Evolutionary conservation across 2,888 invertebrate genomes (phyloP).

Genomic region (Sepioteuthis lessoniana): DNA sequence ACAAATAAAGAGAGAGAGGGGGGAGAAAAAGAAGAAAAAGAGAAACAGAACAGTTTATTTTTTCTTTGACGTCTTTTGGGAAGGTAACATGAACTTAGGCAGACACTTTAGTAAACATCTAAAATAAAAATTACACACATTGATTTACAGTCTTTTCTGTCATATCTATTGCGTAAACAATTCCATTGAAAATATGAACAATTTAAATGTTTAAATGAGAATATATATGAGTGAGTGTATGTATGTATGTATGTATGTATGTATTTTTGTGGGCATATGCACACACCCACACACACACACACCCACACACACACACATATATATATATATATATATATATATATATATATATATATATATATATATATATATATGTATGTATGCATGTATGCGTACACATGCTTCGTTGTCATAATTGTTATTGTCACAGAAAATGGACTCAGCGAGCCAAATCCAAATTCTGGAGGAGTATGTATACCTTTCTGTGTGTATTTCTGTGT

Average conservation of each 20-base stretch:
- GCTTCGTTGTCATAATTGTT: too few relatives aligned
- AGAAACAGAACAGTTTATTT: not conserved
- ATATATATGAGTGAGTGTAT: not conserved
- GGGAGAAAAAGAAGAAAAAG: not conserved
- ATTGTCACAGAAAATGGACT: too few relatives aligned
- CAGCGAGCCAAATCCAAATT: too few relatives aligned
- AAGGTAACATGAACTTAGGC: not conserved
- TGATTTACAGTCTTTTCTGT: not conserved
- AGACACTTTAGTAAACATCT: not conserved
- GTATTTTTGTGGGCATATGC: not conserved
- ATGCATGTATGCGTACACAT: too few relatives aligned
- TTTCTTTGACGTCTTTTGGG: not conserved
- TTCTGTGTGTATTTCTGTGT: too few relatives aligned
- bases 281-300: not conserved
- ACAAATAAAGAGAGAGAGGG: not conserved
- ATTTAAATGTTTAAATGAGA: not conserved
- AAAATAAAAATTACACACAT: not conserved
- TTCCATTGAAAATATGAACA: not conserved
- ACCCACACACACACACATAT: not conserved
- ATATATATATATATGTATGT: too few relatives aligned
- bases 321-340: conserved; percentile 33
- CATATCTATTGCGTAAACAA: not conserved
- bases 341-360: conserved; percentile 25
- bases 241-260: conserved; percentile 25
- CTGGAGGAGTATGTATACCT: too few relatives aligned